Evolutionary conservation across 1,140 invertebrate species (phyloP).

Genomic region (Pteromalus puparum): DNA sequence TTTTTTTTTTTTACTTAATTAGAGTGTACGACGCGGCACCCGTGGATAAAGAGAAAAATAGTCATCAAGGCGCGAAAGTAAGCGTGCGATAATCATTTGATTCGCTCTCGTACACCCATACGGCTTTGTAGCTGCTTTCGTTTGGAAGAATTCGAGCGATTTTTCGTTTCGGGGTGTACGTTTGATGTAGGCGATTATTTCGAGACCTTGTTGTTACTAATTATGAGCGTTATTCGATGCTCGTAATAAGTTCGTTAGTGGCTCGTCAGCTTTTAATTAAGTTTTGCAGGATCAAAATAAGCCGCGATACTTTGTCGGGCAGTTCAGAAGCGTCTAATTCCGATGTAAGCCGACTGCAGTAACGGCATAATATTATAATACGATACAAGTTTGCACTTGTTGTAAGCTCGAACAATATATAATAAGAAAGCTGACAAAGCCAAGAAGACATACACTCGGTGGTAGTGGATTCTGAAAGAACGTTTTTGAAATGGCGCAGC

Average conservation of each 20-base stretch:
- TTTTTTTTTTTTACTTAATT: constrained; percentile 33
- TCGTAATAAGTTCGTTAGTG: constrained; percentile 2
- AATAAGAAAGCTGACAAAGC: too few relatives aligned
- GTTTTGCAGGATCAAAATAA: neutral
- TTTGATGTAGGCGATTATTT: constrained; percentile 31
- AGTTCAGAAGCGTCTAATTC: too few relatives aligned
- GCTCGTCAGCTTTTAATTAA: neutral
- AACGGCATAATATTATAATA: too few relatives aligned
- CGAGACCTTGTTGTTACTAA: constrained; percentile 11
- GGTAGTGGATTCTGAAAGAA: too few relatives aligned
- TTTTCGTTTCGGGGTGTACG: neutral
- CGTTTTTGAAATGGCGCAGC: too few relatives aligned
- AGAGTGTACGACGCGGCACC: neutral
- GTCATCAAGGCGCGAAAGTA: constrained; percentile 12
- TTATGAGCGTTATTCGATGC: constrained; percentile 3
- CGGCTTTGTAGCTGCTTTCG: neutral
- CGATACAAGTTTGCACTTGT: too few relatives aligned
- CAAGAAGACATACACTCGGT: too few relatives aligned
- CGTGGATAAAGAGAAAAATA: neutral
- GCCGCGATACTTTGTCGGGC: too few relatives aligned
- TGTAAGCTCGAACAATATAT: too few relatives aligned
- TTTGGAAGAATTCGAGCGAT: constrained; percentile 29
- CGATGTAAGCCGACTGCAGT: too few relatives aligned
- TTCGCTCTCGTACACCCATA: too few relatives aligned
- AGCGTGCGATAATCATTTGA: constrained; percentile 29